These are phyloP conservation scores for Emydoidea blandingii DNA, from an alignment of 2,797 vertebrate genomes.

Conservation along the genomic window DNA sequence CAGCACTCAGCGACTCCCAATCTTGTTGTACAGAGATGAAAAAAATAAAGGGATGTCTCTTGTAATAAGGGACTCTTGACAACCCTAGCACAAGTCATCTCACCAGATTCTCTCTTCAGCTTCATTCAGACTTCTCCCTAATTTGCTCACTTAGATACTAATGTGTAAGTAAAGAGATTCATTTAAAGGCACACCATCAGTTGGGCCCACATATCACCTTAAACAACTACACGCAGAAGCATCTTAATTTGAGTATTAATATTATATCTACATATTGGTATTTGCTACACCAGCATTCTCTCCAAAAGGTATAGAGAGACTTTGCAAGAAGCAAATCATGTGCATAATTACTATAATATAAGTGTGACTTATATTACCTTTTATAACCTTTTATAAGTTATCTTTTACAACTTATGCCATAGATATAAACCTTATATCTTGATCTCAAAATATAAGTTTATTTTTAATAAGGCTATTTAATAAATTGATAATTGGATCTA, in stretches of 20 bases:
- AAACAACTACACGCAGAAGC: background rate
- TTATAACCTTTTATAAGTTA: background rate
- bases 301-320: no score
- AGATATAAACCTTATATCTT: background rate
- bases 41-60: no score
- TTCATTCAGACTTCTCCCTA: background rate
- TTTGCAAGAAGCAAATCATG: background rate
- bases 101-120: background rate
- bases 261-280: background rate
- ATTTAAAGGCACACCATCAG: no score
- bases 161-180: background rate
- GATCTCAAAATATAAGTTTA: background rate
- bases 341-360: background rate
- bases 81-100: background rate
- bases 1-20: no score
- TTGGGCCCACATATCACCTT: background rate
- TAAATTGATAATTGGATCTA: background rate
- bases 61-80: no score
- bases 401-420: background rate
- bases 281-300: no score
- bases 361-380: background rate
- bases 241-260: background rate
- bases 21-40: no score
- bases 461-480: background rate
- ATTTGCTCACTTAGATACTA: background rate